phyloP scores from a whole-genome alignment of 2,888 invertebrate genomes.

The Orchestes rusci region DNA sequence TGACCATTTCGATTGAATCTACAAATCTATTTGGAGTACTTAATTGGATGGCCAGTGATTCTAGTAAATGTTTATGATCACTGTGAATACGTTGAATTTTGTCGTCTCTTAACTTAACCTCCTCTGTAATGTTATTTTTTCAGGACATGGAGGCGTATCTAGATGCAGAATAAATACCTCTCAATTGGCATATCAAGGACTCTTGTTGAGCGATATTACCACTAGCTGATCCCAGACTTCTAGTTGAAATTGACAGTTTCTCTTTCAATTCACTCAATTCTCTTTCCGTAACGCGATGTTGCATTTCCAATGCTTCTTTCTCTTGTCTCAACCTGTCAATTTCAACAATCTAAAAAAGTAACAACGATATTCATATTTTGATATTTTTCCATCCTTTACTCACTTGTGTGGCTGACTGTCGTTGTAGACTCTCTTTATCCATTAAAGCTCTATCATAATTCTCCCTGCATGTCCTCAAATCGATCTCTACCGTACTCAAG shows the following conservation, averaged over 20 bases:
- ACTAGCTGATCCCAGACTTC: constrained; percentile 59
- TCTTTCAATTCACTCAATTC: constrained; percentile 64
- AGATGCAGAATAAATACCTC: too few relatives aligned
- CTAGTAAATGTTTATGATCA: constrained; percentile 62
- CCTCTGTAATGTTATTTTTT: constrained; percentile 55
- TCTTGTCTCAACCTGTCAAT: constrained; percentile 59
- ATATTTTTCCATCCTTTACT: constrained; percentile 42
- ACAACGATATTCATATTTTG: background rate
- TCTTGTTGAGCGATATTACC: constrained; percentile 65
- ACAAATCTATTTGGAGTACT: constrained; percentile 66
- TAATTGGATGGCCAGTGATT: constrained; percentile 62
- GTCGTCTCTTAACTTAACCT: constrained; percentile 61
- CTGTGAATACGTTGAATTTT: constrained; percentile 59
- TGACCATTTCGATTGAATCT: constrained; percentile 69
- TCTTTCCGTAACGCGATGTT: constrained; percentile 63
- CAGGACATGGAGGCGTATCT: too few relatives aligned
- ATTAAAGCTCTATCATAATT: constrained; percentile 55
- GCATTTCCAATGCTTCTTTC: constrained; percentile 66
- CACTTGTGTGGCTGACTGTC: constrained; percentile 67
- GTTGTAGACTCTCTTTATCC: constrained; percentile 69
- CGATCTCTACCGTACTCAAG: constrained; percentile 56
- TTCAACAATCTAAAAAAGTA: constrained; percentile 14
- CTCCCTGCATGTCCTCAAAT: constrained; percentile 59
- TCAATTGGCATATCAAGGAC: constrained; percentile 57
- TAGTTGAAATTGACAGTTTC: constrained; percentile 55